These are phyloP conservation scores for Crax fasciolata DNA, from an alignment of 2,797 vertebrate genomes.

Conservation along the genomic window DNA sequence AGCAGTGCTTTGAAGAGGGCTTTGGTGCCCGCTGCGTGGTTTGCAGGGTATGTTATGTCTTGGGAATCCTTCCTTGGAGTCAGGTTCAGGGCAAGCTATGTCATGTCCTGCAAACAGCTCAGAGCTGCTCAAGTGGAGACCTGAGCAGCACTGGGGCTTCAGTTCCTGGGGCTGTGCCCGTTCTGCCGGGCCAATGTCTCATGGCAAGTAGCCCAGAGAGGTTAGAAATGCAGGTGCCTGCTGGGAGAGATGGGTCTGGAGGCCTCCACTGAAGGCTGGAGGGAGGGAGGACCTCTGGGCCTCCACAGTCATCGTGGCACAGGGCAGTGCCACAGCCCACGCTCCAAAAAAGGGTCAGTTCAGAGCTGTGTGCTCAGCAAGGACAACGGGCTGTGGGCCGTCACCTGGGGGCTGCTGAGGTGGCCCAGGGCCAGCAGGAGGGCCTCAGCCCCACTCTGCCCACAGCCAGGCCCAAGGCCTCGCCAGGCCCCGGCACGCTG, in stretches of 20 bases:
- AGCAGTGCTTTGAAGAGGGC: background rate
- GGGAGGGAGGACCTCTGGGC: background rate
- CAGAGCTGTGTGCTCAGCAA: fast-evolving
- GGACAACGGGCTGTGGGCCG: background rate
- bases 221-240: background rate
- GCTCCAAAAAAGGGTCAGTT: background rate
- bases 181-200: background rate
- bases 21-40: background rate
- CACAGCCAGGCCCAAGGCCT: fast-evolving
- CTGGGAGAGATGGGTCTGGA: fast-evolving
- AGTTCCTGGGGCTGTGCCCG: background rate
- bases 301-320: fast-evolving
- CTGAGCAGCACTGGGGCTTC: background rate
- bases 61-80: conserved; percentile 18
- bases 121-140: background rate
- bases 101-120: conserved; percentile 24
- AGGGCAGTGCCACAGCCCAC: background rate
- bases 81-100: background rate
- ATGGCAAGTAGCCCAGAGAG: background rate
- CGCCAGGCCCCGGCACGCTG: fast-evolving
- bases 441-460: background rate
- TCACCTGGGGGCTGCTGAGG: background rate
- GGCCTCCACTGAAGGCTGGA: background rate
- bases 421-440: background rate
- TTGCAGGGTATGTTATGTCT: background rate